Conservation (phyloP, 1,140 invertebrate genomes). For the Lasioglossum baleicum region DNA sequence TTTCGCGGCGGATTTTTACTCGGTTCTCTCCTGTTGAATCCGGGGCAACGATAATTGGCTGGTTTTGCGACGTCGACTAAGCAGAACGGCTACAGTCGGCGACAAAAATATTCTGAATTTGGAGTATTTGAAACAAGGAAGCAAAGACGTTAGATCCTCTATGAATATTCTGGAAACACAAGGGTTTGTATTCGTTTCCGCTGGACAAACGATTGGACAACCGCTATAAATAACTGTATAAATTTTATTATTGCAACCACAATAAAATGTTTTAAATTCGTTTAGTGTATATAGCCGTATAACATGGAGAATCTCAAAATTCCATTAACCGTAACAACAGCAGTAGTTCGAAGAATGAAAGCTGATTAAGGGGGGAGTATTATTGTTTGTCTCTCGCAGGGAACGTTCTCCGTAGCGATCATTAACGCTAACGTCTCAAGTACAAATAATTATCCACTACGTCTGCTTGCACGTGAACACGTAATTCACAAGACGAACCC, state of each 20-base stretch:
- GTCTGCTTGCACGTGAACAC: slow-evolving; percentile 32
- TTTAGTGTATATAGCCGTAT: too few species aligned
- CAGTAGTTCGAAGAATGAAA: slow-evolving; percentile 22
- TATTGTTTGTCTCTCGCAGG: slow-evolving; percentile 17
- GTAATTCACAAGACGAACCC: slow-evolving; percentile 33
- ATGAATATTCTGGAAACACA: too few species aligned
- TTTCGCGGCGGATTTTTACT: not conserved
- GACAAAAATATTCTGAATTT: too few species aligned
- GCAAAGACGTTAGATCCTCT: too few species aligned
- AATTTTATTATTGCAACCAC: too few species aligned
- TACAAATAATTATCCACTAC: slow-evolving; percentile 49
- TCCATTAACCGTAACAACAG: slow-evolving; percentile 15
- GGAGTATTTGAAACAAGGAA: too few species aligned
- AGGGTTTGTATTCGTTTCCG: too few species aligned
- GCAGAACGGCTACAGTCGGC: too few species aligned
- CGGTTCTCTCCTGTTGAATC: not conserved
- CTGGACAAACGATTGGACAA: too few species aligned
- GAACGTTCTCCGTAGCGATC: slow-evolving; percentile 19
- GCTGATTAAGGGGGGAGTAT: slow-evolving; percentile 26
- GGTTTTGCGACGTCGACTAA: not conserved
- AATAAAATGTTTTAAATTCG: too few species aligned
- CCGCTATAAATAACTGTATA: too few species aligned
- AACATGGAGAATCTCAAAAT: not conserved
- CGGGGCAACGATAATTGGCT: not conserved
- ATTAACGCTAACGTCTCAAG: slow-evolving; percentile 47